Conservation (phyloP, 1,140 invertebrate genomes). For the Agrypnia vestita region DNA sequence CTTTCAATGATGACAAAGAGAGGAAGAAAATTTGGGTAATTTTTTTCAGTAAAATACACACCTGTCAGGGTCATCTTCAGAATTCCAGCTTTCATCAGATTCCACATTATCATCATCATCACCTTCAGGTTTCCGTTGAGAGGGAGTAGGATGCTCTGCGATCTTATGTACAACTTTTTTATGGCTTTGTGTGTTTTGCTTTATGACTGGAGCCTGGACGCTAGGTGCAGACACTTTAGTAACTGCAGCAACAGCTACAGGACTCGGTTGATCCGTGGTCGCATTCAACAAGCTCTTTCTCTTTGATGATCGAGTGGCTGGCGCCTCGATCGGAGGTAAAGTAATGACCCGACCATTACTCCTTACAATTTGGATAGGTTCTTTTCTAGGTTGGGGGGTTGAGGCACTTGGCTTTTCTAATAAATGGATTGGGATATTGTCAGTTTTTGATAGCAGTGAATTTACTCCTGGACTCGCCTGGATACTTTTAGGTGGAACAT, state of each 20-base stretch:
- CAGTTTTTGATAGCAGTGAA: background rate
- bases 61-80: slow-evolving; percentile 94
- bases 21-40: background rate
- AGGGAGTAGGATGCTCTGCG: background rate
- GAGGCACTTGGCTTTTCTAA: background rate
- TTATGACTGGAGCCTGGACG: slow-evolving; percentile 11
- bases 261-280: background rate
- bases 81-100: slow-evolving; percentile 80
- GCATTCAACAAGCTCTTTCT: slow-evolving; percentile 63
- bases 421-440: background rate
- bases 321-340: slow-evolving; percentile 85
- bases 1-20: too few relatives aligned
- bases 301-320: slow-evolving; percentile 75
- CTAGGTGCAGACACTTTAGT: slow-evolving; percentile 47
- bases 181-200: background rate
- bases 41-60: slow-evolving; percentile 50
- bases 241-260: background rate
- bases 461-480: slow-evolving; percentile 2
- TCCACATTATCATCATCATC: slow-evolving; percentile 75
- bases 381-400: slow-evolving; percentile 63
- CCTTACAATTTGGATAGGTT: slow-evolving; percentile 80
- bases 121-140: slow-evolving; percentile 22
- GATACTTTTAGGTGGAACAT: slow-evolving; percentile 62
- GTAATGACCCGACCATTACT: slow-evolving; percentile 82
- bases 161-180: slow-evolving; percentile 27